Conservation (phyloP, 2,888 invertebrate species). For the Yponomeuta sedellus region DNA sequence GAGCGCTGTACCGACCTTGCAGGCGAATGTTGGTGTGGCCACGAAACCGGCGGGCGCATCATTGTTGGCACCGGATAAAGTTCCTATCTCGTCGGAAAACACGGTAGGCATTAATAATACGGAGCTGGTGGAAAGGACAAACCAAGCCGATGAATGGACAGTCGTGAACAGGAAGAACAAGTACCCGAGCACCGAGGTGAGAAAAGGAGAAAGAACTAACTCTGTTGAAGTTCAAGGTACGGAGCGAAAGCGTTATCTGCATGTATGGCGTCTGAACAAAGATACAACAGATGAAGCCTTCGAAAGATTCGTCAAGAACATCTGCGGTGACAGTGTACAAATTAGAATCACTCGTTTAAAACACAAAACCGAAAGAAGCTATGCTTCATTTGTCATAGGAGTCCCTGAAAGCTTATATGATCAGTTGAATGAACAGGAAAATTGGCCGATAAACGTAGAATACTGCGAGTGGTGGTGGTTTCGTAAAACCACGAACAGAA, state of each 20-base stretch:
- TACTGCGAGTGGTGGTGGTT: conserved; percentile 25
- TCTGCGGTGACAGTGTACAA: conserved; percentile 16
- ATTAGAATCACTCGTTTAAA: conserved; percentile 21
- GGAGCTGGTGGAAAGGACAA: too few species aligned
- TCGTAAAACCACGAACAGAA: conserved; percentile 17
- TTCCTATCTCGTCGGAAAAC: too few species aligned
- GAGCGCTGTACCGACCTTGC: too few species aligned
- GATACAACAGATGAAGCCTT: conserved; percentile 19
- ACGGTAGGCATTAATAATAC: too few species aligned
- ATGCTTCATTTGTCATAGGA: conserved; percentile 24
- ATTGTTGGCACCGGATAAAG: too few species aligned
- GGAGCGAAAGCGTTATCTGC: conserved; percentile 19
- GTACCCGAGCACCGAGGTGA: not conserved
- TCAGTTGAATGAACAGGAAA: conserved; percentile 16
- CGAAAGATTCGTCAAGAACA: conserved; percentile 14
- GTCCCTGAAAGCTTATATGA: conserved; percentile 21
- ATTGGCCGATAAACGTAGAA: conserved; percentile 23
- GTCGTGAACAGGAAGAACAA: not conserved
- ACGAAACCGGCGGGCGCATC: too few species aligned
- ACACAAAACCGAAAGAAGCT: conserved; percentile 22
- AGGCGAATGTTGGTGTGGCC: too few species aligned
- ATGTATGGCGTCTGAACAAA: conserved; percentile 22
- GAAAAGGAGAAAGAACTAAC: not conserved
- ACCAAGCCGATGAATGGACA: not conserved
- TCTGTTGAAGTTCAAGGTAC: not conserved